Base-by-base conservation (phyloP, 2,888 invertebrate genomes). In the Lacanobia oleracea region DNA sequence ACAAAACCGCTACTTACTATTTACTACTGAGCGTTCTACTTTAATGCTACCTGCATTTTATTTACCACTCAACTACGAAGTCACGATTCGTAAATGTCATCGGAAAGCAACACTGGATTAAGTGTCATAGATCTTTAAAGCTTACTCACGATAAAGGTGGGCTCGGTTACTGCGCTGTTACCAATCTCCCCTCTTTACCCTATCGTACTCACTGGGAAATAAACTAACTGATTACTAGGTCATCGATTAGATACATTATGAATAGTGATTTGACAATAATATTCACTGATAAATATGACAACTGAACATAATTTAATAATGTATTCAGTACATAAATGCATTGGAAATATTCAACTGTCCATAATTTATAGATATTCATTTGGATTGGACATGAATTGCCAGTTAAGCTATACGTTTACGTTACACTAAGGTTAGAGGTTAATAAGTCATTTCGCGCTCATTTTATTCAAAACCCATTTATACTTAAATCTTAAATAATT, bases 51-150 rank as follows among this genome's bases (percentile, higher is more conserved):
- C 48, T 72, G 79, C 43, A 66, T 78, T 79, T 77, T 77, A 78
- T 82, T 79, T 78, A 72, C 64, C 27, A 48, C 51, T 27, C 21
- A 62, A 64, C n/a, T 67, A 50, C 51, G 45, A 48, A 72, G 62
- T 79, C 82, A 78, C 73, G 73, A 68, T 66, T 78, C 65, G 51
- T 56, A 68, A 79, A 79, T 79, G 67, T 73, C 78, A 73, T 72
- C 40, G 40, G 48, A 27, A 59, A 62, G 23, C 45, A 54, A 59
- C 54, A 67, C 53, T 61, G 73, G 65, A 60, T 65, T 78, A 65
- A 61, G 82, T 68, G 65, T 62, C 67, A 62, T 68, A 67, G 67
- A 82, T 53, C 48, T 50, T 53, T 12, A 57, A 45, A 61, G 56
- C n/a, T 53, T n/a, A 12, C 23, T 63, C 27, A 27, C 23, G n/a